Percentiles rank a stretch among this genome's conserved stretches.
Evolutionary conservation across 37 sponge, comb jelly and placozoan genomes (phyloP).

Genomic region (Cladorhizidae sp.): DNA sequence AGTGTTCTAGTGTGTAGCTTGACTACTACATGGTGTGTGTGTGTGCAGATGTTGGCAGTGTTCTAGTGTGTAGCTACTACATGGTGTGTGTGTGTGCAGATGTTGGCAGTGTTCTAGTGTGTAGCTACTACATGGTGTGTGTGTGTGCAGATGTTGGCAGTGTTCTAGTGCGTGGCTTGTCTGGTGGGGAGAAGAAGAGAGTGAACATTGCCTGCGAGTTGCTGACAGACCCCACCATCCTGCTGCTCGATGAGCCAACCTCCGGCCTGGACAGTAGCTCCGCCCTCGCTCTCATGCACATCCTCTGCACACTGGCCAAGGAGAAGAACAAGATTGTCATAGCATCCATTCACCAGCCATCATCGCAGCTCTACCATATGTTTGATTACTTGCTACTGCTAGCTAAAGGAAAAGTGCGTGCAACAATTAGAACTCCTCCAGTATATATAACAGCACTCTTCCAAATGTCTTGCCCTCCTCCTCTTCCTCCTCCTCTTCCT

Average conservation of each 20-base stretch:
- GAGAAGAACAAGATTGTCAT: slow-evolving; percentile 55
- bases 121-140: too few relatives aligned
- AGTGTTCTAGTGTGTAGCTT: too few relatives aligned
- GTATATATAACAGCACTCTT: too few relatives aligned
- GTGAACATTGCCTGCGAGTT: slow-evolving; percentile 88
- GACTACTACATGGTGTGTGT: too few relatives aligned
- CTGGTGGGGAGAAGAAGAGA: slow-evolving; percentile 92
- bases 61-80: too few relatives aligned
- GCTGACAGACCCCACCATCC: slow-evolving; percentile 69
- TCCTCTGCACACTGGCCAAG: slow-evolving; percentile 50
- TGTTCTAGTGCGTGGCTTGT: slow-evolving; percentile 56
- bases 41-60: too few relatives aligned
- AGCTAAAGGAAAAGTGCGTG: slow-evolving; percentile 67
- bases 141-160: slow-evolving; percentile 70
- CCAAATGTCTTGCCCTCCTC: too few relatives aligned
- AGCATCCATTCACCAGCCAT: slow-evolving; percentile 86
- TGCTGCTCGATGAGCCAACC: slow-evolving; percentile 90
- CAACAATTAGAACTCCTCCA: too few relatives aligned
- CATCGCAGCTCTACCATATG: slow-evolving; percentile 76
- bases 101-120: too few relatives aligned
- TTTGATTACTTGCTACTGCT: slow-evolving; percentile 79
- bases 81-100: too few relatives aligned
- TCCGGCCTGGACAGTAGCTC: slow-evolving; percentile 86
- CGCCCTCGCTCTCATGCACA: slow-evolving; percentile 65
- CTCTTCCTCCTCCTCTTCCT: too few relatives aligned